Percentiles rank a stretch among this genome's conserved stretches.
Conservation (phyloP, 2,113 vertebrate species). For the Pelobates fuscus region DNA sequence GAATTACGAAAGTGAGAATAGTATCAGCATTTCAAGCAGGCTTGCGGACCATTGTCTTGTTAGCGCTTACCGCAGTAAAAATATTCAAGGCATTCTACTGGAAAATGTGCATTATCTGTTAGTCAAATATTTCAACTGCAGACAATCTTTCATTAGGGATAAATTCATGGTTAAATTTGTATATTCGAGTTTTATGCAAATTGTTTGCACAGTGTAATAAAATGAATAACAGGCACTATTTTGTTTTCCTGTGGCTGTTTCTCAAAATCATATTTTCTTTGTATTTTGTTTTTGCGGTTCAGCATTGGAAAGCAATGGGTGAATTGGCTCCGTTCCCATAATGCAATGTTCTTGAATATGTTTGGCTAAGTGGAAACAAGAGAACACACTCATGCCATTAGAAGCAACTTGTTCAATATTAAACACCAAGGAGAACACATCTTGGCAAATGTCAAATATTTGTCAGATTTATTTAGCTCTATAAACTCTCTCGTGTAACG, state of each 20-base stretch:
- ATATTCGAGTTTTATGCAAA: too few species aligned
- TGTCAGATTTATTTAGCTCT: background rate
- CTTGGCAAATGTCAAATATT: constrained; percentile 6
- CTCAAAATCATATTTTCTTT: too few species aligned
- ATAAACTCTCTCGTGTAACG: background rate
- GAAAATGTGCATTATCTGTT: too few species aligned
- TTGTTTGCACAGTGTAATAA: background rate
- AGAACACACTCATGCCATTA: background rate
- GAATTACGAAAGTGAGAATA: too few species aligned
- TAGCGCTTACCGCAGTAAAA: too few species aligned
- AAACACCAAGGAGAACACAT: constrained; percentile 9
- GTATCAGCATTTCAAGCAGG: too few species aligned
- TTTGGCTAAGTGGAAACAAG: constrained; percentile 13
- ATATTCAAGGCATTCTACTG: too few species aligned
- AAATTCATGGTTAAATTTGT: too few species aligned
- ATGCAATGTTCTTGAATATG: constrained; percentile 33
- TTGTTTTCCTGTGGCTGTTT: constrained; percentile 2
- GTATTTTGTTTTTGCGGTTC: background rate
- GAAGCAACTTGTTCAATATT: constrained; percentile 1
- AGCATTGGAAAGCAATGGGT: background rate
- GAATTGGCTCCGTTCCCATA: constrained; percentile 28
- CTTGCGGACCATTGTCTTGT: too few species aligned
- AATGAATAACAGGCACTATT: constrained; percentile 1
- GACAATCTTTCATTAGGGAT: too few species aligned
- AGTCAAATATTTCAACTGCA: too few species aligned